Conservation (phyloP, 1,140 invertebrate genomes). For the Eubasilissa regina region DNA sequence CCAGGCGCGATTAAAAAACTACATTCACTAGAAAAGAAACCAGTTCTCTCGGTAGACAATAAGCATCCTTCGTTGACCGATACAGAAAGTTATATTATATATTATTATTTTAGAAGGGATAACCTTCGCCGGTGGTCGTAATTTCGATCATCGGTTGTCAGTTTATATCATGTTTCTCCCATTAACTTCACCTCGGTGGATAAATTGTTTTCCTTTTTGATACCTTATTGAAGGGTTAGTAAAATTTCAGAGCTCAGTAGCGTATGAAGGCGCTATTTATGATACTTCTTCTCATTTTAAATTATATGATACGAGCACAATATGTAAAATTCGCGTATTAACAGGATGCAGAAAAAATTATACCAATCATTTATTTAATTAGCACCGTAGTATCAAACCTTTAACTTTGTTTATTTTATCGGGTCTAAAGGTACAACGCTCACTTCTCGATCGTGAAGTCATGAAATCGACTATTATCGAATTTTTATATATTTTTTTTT, state of each 20-base stretch:
- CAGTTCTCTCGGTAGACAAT: conserved; percentile 13
- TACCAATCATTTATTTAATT: background rate
- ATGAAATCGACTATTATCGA: too few relatives aligned
- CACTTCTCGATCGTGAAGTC: too few relatives aligned
- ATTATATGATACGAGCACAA: conserved; percentile 11
- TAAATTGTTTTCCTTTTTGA: conserved; percentile 12
- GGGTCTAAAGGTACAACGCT: too few relatives aligned
- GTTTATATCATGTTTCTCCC: conserved; percentile 29
- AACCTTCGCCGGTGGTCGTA: conserved; percentile 27
- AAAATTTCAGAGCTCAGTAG: background rate
- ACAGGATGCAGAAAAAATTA: background rate
- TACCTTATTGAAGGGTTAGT: conserved; percentile 17
- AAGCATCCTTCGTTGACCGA: conserved; percentile 4
- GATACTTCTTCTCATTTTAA: background rate
- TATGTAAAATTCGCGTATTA: conserved; percentile 15
- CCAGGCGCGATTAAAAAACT: conserved; percentile 7
- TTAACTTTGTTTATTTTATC: too few relatives aligned
- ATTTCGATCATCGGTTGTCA: conserved; percentile 26
- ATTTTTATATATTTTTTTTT: too few relatives aligned
- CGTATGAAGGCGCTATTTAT: background rate
- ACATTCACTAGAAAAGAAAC: conserved; percentile 36
- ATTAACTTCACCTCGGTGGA: conserved; percentile 21
- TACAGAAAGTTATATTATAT: conserved; percentile 6
- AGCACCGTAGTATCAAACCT: too few relatives aligned
- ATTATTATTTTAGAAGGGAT: background rate